Percentiles rank a stretch among this genome's conserved stretches.
Conservation (phyloP, 1,140 invertebrate genomes). For the Delia radicum region DNA sequence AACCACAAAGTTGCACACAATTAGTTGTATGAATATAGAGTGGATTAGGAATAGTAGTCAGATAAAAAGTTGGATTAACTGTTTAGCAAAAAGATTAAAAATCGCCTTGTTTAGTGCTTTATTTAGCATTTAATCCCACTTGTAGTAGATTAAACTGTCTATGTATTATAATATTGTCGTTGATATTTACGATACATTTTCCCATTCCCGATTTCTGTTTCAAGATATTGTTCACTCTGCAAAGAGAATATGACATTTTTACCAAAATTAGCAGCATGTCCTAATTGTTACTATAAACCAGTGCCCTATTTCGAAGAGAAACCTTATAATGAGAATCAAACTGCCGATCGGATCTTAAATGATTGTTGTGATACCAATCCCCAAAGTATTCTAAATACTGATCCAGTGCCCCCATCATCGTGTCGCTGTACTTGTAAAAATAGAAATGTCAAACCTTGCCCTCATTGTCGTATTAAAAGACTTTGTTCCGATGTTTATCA, state of each 20-base stretch:
- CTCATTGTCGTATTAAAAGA: constrained; percentile 45
- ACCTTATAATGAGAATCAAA: constrained; percentile 39
- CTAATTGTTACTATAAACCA: constrained; percentile 46
- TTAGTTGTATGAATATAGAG: too few species aligned
- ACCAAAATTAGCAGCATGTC: constrained; percentile 44
- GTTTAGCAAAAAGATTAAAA: too few species aligned
- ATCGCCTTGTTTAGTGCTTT: too few species aligned
- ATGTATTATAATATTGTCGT: too few species aligned
- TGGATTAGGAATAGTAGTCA: too few species aligned
- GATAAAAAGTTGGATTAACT: too few species aligned
- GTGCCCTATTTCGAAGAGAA: constrained; percentile 39
- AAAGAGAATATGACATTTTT: constrained; percentile 45
- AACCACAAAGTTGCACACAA: too few species aligned
- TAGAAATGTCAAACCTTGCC: constrained; percentile 36
- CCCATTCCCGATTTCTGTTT: background rate
- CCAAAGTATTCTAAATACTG: background rate
- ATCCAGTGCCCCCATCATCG: background rate
- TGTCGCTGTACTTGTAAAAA: constrained; percentile 40
- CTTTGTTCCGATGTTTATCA: constrained; percentile 43
- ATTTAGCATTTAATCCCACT: too few species aligned
- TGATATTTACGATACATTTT: too few species aligned
- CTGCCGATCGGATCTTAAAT: constrained; percentile 37
- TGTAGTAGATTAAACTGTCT: too few species aligned
- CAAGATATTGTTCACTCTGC: constrained; percentile 37
- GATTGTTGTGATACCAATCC: constrained; percentile 32